phyloP scores from a whole-genome alignment of 2,888 invertebrate genomes.

The Schizotus pectinicornis region DNA sequence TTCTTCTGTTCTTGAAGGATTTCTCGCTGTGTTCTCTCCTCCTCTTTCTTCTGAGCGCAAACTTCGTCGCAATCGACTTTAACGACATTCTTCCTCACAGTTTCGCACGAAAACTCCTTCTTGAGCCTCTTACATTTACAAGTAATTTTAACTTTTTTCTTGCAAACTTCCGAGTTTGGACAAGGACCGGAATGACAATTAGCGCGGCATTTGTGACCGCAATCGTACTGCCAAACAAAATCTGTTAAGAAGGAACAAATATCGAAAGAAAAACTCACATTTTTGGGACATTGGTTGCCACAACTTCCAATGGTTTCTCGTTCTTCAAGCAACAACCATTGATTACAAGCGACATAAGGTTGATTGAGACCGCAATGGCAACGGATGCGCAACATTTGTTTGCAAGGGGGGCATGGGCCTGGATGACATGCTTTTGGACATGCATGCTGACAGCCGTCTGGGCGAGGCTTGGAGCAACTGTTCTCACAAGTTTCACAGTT shows the following conservation, averaged over 20 bases:
- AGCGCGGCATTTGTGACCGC: conserved; percentile 82
- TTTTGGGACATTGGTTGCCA: conserved; percentile 85
- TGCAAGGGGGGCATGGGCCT: conserved; percentile 78
- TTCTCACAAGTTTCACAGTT: conserved; percentile 66
- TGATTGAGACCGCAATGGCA: conserved; percentile 86
- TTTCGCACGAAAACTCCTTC: conserved; percentile 73
- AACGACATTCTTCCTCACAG: conserved; percentile 60
- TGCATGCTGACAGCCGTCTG: conserved; percentile 75
- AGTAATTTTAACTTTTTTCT: conserved; percentile 77
- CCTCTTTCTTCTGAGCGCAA: conserved; percentile 66
- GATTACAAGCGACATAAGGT: conserved; percentile 75
- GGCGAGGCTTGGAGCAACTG: conserved; percentile 69
- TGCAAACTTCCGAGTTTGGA: conserved; percentile 70
- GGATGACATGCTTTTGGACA: conserved; percentile 77
- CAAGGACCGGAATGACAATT: conserved; percentile 79
- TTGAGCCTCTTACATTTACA: conserved; percentile 82
- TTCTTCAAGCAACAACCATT: conserved; percentile 63
- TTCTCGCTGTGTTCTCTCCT: conserved; percentile 62
- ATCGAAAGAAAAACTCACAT: conserved; percentile 60
- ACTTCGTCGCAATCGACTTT: conserved; percentile 68
- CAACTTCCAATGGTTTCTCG: conserved; percentile 64
- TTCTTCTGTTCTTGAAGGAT: conserved; percentile 64
- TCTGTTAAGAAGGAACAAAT: not conserved
- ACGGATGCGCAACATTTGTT: conserved; percentile 68
- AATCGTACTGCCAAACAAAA: conserved; percentile 66